Evolutionary conservation across 1,140 invertebrate species (phyloP), one percentile per base, ranked within the genome.

Genomic region (Cyclina sinensis): DNA sequence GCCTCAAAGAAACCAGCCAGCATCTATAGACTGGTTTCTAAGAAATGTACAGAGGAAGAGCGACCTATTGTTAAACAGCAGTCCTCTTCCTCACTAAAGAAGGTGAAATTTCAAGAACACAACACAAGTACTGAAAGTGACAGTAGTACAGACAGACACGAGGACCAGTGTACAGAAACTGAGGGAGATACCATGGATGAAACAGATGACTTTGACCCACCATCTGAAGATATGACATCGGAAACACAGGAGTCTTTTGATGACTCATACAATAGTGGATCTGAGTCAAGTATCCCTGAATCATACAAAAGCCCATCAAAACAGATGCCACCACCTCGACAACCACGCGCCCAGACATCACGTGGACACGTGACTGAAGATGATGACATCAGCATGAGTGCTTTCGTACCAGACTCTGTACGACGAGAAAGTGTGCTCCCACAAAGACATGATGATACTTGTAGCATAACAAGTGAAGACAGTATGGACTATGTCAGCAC

Each of bases 321-420:
- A 73, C 21, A 65, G 7, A 68, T 37, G 80, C 11, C 18, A 0
- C 21, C 12, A 2, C 57, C 16, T 1, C 21, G 43, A 21, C 65
- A 86, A 21, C 73, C 84, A 11, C 65, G 59, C 39, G 18, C 51
- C 7, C n/a, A 11, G 37, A 62, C 14, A 5, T n/a, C 27, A 9
- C n/a, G n/a, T n/a, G n/a, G n/a, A n/a, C n/a, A n/a, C n/a, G n/a
- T n/a, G n/a, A 86, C 88, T 24, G 93, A 94, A 84, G 89, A 90
- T 87, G 94, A 94, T 86, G 94, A 94, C 76, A 89, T 94, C 37
- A 94, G 93, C 78, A 74, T 94, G 46, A 94, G 93, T 89, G 93
- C 93, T 4, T 94, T 94, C 90, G 94, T 94, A 0, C 92, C 94
- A 0, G 92, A 90, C 9, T 93, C 93, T 73, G 93, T 93, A 0